Base-by-base conservation (phyloP, 23 tunicate species). In the Ciona savignyi region DNA sequence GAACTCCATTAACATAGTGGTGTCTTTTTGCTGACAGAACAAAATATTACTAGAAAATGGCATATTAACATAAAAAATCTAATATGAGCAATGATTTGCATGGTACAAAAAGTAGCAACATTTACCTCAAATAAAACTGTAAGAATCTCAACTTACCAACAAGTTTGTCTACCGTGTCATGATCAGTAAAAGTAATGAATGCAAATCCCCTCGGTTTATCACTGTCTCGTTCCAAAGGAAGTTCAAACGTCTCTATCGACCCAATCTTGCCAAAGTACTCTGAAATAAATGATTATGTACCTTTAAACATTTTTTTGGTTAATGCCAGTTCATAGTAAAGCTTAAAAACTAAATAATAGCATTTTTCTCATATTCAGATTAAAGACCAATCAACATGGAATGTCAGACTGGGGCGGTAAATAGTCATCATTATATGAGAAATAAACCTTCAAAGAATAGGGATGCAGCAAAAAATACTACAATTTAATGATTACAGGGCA, bases 131-230 rank as follows among this genome's bases (percentile, higher is more conserved):
- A n/a, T n/a, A n/a, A n/a, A n/a, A n/a, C n/a, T n/a, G n/a, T n/a
- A n/a, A n/a, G n/a, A n/a, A n/a, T n/a, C n/a, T n/a, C 4, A 22
- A 77, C 88, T 77, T 72, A 88, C 95, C 75, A 42, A 89, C 96
- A 11, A 89, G 81, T 74, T 93, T 93, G 64, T 93, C 98, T 23
- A 93, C 98, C 23, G 93, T 71, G 68, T 93, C 98, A 66, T 69
- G 81, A 68, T 93, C 98, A 34, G 61, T 67, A 73, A 93, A 93
- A 2, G 92, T 93, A 31, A 93, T 78, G 75, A 93, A 93, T 15
- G 79, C 98, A 73, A 93, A 93, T 0, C 98, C 98, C 51, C 98
- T 60, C 20, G 86, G 78, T 78, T 81, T 86, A 23, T 68, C 67
- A 27, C 80, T 80, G 1, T 75, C 88, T 26, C 79, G 51, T 29